These are phyloP conservation scores for Micromys minutus DNA, from an alignment of 2,113 vertebrate genomes.

Conservation along the genomic window DNA sequence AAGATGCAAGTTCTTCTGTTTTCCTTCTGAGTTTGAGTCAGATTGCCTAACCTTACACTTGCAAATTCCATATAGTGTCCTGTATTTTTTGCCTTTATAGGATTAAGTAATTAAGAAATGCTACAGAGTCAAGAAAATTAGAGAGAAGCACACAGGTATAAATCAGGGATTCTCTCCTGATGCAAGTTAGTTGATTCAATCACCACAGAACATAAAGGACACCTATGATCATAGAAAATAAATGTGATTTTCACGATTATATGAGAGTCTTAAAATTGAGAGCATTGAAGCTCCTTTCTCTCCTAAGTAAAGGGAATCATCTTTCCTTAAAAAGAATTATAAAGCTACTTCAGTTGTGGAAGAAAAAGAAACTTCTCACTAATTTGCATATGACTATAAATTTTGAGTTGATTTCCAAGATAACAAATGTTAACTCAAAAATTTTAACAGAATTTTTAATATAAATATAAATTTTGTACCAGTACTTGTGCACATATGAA, in stretches of 20 bases:
- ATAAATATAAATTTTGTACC: slow-evolving; percentile 12
- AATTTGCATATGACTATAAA: neutral
- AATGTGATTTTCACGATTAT: neutral
- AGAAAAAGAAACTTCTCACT: neutral
- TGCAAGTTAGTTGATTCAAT: neutral
- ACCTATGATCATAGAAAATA: neutral
- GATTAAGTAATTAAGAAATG: neutral
- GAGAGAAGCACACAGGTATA: neutral
- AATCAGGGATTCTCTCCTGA: neutral
- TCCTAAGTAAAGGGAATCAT: slow-evolving; percentile 13
- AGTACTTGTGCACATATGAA: neutral
- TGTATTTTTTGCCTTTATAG: neutral
- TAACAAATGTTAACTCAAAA: slow-evolving; percentile 27
- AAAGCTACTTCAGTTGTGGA: slow-evolving; percentile 7
- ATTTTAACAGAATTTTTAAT: slow-evolving; percentile 32
- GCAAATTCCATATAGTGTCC: neutral
- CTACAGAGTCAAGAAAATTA: neutral
- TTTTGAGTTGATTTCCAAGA: slow-evolving; percentile 10
- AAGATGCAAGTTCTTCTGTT: neutral
- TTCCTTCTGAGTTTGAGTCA: neutral
- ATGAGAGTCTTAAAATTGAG: neutral
- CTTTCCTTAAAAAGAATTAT: neutral
- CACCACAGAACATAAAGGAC: neutral
- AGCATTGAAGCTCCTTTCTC: neutral
- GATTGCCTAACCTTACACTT: neutral